phyloP scores from a whole-genome alignment of 37 sponge, comb jelly and placozoan genomes.

The Ephydatia muelleri region DNA sequence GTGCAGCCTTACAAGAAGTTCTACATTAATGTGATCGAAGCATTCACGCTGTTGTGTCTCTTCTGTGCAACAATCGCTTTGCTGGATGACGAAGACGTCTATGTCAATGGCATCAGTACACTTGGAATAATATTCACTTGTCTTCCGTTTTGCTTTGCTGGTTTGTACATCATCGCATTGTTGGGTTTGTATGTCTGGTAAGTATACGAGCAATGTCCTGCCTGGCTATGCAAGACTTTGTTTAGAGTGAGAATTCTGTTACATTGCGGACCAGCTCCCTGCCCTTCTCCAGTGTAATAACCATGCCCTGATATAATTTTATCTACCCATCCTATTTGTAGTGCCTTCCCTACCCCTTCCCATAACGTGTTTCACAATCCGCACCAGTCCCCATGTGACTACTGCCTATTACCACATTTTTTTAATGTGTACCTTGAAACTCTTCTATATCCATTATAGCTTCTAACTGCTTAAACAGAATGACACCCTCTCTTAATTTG shows the following conservation, averaged over 20 bases:
- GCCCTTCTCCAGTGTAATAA: too few relatives aligned
- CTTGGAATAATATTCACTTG: neutral
- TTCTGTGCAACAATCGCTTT: conserved; percentile 20
- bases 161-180: neutral
- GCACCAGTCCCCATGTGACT: too few relatives aligned
- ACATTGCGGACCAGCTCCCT: too few relatives aligned
- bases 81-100: conserved; percentile 28
- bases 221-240: neutral
- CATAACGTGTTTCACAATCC: too few relatives aligned
- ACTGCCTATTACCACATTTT: too few relatives aligned
- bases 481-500: neutral
- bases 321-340: too few relatives aligned
- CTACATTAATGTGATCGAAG: conserved; percentile 42
- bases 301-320: too few relatives aligned
- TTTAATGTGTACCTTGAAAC: too few relatives aligned
- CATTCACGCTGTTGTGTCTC: conserved; percentile 23
- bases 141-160: neutral
- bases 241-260: too few relatives aligned
- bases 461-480: too few relatives aligned
- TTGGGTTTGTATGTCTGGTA: neutral
- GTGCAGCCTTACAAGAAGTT: conserved; percentile 36
- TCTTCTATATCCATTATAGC: too few relatives aligned
- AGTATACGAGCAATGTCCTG: neutral
- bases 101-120: neutral
- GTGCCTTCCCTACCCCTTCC: too few relatives aligned